Evolutionary conservation across 2,888 invertebrate genomes (phyloP).

Genomic region (Drosophila barbarae): DNA sequence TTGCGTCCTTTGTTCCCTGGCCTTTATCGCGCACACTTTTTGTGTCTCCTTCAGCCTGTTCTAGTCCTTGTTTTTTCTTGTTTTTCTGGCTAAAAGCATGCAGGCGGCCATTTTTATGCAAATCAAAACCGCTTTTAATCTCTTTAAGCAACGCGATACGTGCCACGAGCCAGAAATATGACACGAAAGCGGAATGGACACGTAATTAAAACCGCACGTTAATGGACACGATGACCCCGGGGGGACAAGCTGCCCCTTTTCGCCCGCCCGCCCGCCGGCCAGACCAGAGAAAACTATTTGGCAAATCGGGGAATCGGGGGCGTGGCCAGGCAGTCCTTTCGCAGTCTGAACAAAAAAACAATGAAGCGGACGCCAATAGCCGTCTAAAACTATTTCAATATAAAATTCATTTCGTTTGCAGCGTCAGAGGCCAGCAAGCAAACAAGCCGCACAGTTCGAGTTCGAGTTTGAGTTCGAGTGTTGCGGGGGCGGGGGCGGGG

Average conservation of each 20-base stretch:
- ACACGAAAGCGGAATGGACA: slow-evolving; percentile 61
- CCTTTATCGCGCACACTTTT: slow-evolving; percentile 11
- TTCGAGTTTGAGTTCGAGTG: slow-evolving; percentile 2
- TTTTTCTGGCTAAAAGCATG: slow-evolving; percentile 43
- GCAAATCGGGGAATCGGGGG: not conserved
- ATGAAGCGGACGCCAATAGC: slow-evolving; percentile 43
- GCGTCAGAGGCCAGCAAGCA: slow-evolving; percentile 20
- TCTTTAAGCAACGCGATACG: slow-evolving; percentile 49
- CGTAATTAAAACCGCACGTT: slow-evolving; percentile 70
- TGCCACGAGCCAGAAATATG: slow-evolving; percentile 45
- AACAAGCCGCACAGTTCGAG: slow-evolving; percentile 30
- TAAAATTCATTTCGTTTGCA: slow-evolving; percentile 68
- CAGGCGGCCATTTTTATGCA: slow-evolving; percentile 63
- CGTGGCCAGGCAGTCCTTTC: not conserved
- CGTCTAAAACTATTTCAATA: slow-evolving; percentile 67
- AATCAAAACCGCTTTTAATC: slow-evolving; percentile 68
- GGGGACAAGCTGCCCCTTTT: not conserved
- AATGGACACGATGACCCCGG: slow-evolving; percentile 54
- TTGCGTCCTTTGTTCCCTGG: slow-evolving; percentile 37
- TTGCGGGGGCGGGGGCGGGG: not conserved
- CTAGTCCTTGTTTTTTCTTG: not conserved
- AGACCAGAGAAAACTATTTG: slow-evolving; percentile 25
- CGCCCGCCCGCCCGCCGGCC: not conserved
- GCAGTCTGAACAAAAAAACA: not conserved
- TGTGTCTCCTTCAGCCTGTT: slow-evolving; percentile 5